Percentiles rank a stretch among this genome's conserved stretches.
Evolutionary conservation across 1,140 invertebrate species (phyloP).

Genomic region (Polypedilum pembai): DNA sequence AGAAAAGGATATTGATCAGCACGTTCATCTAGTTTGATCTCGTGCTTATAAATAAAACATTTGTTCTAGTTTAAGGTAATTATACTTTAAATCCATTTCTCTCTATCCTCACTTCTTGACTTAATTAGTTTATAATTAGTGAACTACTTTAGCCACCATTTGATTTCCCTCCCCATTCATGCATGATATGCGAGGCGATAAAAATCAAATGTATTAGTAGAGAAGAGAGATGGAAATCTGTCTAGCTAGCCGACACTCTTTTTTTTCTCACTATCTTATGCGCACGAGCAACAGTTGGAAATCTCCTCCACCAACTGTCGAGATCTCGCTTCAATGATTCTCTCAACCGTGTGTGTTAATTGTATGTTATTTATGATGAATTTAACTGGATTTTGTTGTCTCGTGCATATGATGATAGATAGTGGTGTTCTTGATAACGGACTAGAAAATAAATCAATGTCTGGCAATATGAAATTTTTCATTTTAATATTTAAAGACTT

Average conservation of each 20-base stretch:
- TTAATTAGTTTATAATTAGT: slow-evolving; percentile 26
- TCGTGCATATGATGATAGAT: too few relatives aligned
- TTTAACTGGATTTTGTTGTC: neutral
- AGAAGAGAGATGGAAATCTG: too few relatives aligned
- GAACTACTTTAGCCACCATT: slow-evolving; percentile 10
- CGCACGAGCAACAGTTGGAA: too few relatives aligned
- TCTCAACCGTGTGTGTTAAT: neutral
- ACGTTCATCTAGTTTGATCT: neutral
- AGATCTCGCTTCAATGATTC: neutral
- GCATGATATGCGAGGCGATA: neutral
- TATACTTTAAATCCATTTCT: neutral
- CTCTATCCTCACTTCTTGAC: neutral
- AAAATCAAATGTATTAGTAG: neutral
- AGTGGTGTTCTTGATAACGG: too few relatives aligned
- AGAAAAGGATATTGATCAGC: neutral
- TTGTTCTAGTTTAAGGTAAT: slow-evolving; percentile 27
- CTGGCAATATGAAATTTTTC: too few relatives aligned
- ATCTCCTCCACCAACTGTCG: too few relatives aligned
- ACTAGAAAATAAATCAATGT: too few relatives aligned
- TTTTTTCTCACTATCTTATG: too few relatives aligned
- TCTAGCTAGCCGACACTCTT: too few relatives aligned
- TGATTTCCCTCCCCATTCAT: slow-evolving; percentile 14
- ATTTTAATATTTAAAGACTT: too few relatives aligned
- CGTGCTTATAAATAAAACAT: neutral
- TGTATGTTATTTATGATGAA: slow-evolving; percentile 5